These are phyloP conservation scores for Zygaena filipendulae DNA, from an alignment of 2,888 invertebrate species.

Conservation along the genomic window DNA sequence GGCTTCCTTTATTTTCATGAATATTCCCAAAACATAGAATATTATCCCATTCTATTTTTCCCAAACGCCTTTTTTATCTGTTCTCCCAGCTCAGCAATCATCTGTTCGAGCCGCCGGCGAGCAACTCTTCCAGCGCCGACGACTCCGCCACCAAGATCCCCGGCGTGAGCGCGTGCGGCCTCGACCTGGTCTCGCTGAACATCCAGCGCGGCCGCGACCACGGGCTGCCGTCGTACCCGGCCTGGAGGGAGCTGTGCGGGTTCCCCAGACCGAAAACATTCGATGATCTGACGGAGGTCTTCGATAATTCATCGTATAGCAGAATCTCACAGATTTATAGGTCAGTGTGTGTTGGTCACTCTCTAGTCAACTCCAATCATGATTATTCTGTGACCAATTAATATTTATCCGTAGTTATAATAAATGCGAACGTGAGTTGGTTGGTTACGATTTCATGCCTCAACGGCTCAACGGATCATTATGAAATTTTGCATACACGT, in stretches of 20 bases:
- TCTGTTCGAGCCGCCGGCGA: slow-evolving; percentile 70
- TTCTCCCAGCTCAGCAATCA: slow-evolving; percentile 71
- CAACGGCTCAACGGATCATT: too few relatives aligned
- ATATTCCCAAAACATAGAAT: too few relatives aligned
- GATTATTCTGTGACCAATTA: too few relatives aligned
- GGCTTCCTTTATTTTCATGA: too few relatives aligned
- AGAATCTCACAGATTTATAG: slow-evolving; percentile 74
- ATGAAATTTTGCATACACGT: too few relatives aligned
- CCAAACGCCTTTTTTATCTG: too few relatives aligned
- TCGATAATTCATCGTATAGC: slow-evolving; percentile 72
- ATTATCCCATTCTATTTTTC: too few relatives aligned
- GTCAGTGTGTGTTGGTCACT: too few relatives aligned
- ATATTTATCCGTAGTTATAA: too few relatives aligned
- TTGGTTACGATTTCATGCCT: too few relatives aligned
- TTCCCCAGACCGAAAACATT: slow-evolving; percentile 71
- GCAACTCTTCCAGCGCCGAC: slow-evolving; percentile 15
- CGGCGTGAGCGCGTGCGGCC: slow-evolving; percentile 73
- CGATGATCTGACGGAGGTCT: slow-evolving; percentile 70
- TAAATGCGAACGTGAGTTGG: too few relatives aligned
- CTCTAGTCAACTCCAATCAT: too few relatives aligned
- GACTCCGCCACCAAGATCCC: slow-evolving; percentile 14
- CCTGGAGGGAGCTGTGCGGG: slow-evolving; percentile 82
- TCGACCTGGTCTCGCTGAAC: slow-evolving; percentile 88
- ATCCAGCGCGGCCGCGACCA: slow-evolving; percentile 92
- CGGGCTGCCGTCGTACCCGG: slow-evolving; percentile 82